Base-by-base conservation (phyloP, 2,113 vertebrate species). In the Dryoscopus gambensis region DNA sequence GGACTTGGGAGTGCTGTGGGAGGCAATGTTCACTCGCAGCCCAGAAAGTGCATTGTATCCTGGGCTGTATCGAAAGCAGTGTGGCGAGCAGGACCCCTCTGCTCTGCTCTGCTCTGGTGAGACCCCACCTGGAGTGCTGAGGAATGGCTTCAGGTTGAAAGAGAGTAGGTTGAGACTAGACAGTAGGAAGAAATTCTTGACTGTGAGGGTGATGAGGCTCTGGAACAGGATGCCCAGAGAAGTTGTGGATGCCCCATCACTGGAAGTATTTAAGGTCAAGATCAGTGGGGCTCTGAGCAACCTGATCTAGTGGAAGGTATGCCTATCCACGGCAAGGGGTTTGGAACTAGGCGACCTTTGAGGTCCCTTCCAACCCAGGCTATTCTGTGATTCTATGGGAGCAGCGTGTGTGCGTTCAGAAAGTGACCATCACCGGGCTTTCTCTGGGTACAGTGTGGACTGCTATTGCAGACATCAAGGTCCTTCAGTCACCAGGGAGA, bases 401-500 rank as follows among this genome's bases (percentile, higher is more conserved):
- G 7, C 47, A 37, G 21, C 0, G 5, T 25, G 19, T 11, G 11
- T 7, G 10, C 0, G 0, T n/a, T 11, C 63, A 49, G 55, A 67
- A 44, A 67, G 7, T 0, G 4, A 15, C 19, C 18, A 5, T 24
- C 16, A 6, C 44, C 0, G 1, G 4, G 10, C 1, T n/a, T 74
- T 87, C 24, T 46, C 33, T 63, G 47, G 8, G 9, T 30, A 6
- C 1, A 2, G 9, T 24, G 12, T 1, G 1, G 11, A 3, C 40
- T 39, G 28, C 15, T 46, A 1, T 3, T 25, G 18, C 2, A 52
- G 52, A 40, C 30, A 25, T 16, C 23, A 20, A 17, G 12, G 46
- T 30, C 24, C 31, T 50, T 59, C 77, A 17, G 30, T 15, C 44
- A 15, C n/a, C 8, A 13, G 16, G 22, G 31, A 33, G 28, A 60